phyloP scores from a whole-genome alignment of 2,113 vertebrate species.

The Plotosus lineatus region DNA sequence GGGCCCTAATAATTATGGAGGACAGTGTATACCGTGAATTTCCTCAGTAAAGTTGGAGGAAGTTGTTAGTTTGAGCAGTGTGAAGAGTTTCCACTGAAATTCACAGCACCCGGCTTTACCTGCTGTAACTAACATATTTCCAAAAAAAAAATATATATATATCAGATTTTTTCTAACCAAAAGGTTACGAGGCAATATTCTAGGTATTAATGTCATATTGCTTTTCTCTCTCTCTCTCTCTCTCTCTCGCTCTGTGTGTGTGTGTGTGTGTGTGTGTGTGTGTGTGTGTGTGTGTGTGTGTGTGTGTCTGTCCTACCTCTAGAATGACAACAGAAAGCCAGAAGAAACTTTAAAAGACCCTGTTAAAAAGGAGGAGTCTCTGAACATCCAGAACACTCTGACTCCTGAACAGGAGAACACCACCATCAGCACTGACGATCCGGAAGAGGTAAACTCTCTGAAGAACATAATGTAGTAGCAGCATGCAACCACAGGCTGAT shows the following conservation, averaged over 20 bases:
- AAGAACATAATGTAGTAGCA: conserved; percentile 76
- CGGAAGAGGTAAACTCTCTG: conserved; percentile 83
- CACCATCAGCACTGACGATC: conserved; percentile 66
- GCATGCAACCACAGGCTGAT: conserved; percentile 39
- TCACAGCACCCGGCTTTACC: no score
- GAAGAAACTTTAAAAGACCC: conserved; percentile 85
- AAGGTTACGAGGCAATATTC: no score
- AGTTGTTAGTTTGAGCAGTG: no score
- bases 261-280: conserved; percentile 36
- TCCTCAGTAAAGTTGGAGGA: no score
- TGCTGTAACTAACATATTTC: no score
- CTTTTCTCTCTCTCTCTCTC: no score
- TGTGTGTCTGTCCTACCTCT: conserved; percentile 49
- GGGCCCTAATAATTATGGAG: no score
- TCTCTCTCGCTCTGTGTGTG: neutral
- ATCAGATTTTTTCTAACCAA: no score
- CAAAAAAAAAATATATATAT: no score
- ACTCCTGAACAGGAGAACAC: conserved; percentile 84
- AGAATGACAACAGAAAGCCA: conserved; percentile 85
- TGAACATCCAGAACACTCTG: conserved; percentile 89
- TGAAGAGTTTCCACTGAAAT: neutral
- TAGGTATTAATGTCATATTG: neutral
- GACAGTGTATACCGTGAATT: no score
- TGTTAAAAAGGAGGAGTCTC: conserved; percentile 86
- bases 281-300: conserved; percentile 35